Base-by-base conservation (phyloP, 2,113 vertebrate species). In the Uria lomvia region DNA sequence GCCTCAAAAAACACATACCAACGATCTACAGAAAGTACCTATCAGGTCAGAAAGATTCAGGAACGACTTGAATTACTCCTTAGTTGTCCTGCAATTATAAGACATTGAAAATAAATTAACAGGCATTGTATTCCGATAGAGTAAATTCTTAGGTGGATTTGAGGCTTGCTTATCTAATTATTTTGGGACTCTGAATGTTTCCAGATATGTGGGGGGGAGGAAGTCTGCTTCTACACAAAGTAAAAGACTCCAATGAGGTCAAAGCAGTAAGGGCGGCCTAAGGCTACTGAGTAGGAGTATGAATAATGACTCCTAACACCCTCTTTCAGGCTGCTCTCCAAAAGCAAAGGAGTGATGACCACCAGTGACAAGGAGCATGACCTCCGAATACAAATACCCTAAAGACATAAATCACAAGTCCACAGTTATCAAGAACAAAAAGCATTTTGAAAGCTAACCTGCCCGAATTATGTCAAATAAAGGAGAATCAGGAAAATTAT, bases 201-300 rank as follows among this genome's bases (percentile, higher is more conserved):
- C 66, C 62, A 83, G 52, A 55, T 62, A 2, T 7, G 6, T 2
- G 26, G 1, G 5, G 3, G 8, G 27, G 10, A 40, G 2, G 13
- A 90, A 82, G 6, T 17, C 58, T 91, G 24, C 42, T 84, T 19
- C 65, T 53, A 73, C 21, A 60, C 11, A 49, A 62, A 68, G 32
- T 1, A n/a, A 40, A 86, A 70, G 27, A 58, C 24, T 76, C 12
- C 21, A 58, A 20, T 19, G 21, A 92, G 50, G 20, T 77, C 52
- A 65, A 53, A 55, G 59, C 45, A 60, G 11, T 27, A 60, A 73
- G 45, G 8, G n/a, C 24, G 5, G 45, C 53, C 38, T 49, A 58
- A 43, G 49, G 45, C 49, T 77, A 52, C 36, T 4, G 6, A 79
- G 40, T 27, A 95, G 19, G 14, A 79, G 14, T 55, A 38, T 11